Evolutionary conservation across 1,140 invertebrate species (phyloP), one percentile per base, ranked within the genome.

Genomic region (Macrosteles quadrilineatus): DNA sequence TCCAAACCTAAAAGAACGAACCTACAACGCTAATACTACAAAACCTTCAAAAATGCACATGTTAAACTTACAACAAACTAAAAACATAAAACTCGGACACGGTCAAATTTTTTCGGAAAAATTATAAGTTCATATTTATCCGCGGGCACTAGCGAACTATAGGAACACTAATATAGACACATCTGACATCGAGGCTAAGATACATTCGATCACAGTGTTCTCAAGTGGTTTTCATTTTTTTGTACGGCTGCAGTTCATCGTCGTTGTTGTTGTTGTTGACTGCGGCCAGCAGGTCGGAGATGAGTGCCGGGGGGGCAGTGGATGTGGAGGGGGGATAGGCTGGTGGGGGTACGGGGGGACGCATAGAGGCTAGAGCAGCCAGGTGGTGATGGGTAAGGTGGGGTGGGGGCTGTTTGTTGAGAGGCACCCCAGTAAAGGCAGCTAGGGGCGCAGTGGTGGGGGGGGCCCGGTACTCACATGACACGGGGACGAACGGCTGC

Each of bases 401-500:
- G 19, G 76, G 75, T n/a, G n/a, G n/a, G 30, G 75, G 69, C 71
- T 75, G 72, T 75, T 85, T 86, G 75, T 81, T 81, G 62, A 85
- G 81, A 76, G 85, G 82, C 71, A 86, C 83, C 79, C 82, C 86
- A 77, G 83, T 86, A 79, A 66, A 69, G 40, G 70, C 69, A 67
- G 73, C 64, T 69, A 69, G 30, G 71, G 43, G 55, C 67, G 67
- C 36, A 71, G 68, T 32, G 67, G 73, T 80, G 81, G 81, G 81
- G 84, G 83, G 82, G 83, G 84, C 80, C 67, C 72, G 69, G 74
- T 92, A 93, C 91, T 93, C 90, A 93, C 91, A 93, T 92, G 91
- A 93, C 84, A 93, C 90, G 87, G 91, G 91, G 86, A 93, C 90
- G 86, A 92, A 93, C 78, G 93, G 93, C 88, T 96, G 94, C 93